Evolutionary conservation across 2,888 invertebrate genomes (phyloP), one percentile per base, ranked within the genome.

Genomic region (Dryocosmus kuriphilus): DNA sequence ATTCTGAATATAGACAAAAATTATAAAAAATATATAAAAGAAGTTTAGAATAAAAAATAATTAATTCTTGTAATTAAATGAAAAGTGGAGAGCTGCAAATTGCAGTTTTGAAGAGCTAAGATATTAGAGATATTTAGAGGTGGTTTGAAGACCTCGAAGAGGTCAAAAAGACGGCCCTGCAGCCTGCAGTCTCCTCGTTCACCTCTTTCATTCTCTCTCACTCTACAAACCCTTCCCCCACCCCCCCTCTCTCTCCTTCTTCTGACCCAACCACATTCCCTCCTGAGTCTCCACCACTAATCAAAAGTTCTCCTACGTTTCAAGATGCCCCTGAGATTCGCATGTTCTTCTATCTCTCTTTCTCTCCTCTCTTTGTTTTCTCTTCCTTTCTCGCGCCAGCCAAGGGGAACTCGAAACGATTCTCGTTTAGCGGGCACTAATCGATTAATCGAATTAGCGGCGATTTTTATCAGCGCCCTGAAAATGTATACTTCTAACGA

Each of bases 151-250:
- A 71, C 46, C 46, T 46, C 71, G 71, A n/a, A 30, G 71, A 71
- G 71, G 71, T 71, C 71, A 71, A 71, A 71, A 71, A 71, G 71
- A 71, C 71, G 71, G 71, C 71, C 71, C 71, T 71, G 71, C 71
- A 71, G 71, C 6, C 65, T 41, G 27, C 62, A 63, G 38, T 67
- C 35, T 71, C 46, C 71, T 46, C 71, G 51, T 71, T 71, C 46
- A 71, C 46, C 71, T 71, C 41, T 71, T 30, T 71, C 51, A 27
- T 30, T 71, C 51, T 46, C 46, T 51, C 27, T 51, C 27, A 11
- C 71, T 30, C 71, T 30, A n/a, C 41, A 27, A 51, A 46, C 30
- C 67, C 46, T 67, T 46, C n/a, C 46, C 30, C n/a, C 11, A 11
- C 30, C 24, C 27, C 27, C 67, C n/a, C 67, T 27, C 51, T 46